Evolutionary conservation across 2,113 vertebrate species (phyloP).

Genomic region (Syngnathus typhle): DNA sequence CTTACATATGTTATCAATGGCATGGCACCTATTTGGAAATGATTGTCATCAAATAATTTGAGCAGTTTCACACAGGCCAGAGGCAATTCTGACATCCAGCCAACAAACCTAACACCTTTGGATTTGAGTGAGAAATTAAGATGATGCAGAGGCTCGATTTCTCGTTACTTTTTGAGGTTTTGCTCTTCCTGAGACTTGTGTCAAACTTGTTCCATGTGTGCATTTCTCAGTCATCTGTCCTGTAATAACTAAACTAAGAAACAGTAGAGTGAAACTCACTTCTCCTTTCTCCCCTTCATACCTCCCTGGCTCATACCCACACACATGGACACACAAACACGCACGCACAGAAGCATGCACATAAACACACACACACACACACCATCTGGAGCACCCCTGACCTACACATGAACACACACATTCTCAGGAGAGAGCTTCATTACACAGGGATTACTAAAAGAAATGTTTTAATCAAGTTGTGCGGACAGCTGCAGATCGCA

Average conservation of each 20-base stretch:
- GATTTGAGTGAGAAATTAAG: constrained; percentile 11
- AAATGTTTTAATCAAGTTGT: constrained; percentile 72
- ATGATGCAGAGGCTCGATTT: constrained; percentile 10
- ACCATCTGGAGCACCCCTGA: constrained; percentile 56
- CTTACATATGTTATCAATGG: not conserved
- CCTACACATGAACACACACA: constrained; percentile 24
- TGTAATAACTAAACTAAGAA: constrained; percentile 43
- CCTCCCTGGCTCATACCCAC: constrained; percentile 5
- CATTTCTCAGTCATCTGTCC: constrained; percentile 52
- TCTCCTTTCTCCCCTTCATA: constrained; percentile 11
- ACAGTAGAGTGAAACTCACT: constrained; percentile 32
- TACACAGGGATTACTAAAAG: constrained; percentile 69
- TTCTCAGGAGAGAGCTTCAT: constrained; percentile 68
- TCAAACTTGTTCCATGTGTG: constrained; percentile 55
- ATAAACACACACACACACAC: not conserved
- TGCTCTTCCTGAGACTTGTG: constrained; percentile 25
- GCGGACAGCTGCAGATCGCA: constrained; percentile 66
- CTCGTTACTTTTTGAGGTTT: constrained; percentile 27
- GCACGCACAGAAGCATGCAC: constrained; percentile 22
- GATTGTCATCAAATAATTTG: not conserved
- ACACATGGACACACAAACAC: constrained; percentile 39
- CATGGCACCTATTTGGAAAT: not conserved
- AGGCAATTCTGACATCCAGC: constrained; percentile 5
- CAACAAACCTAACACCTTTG: constrained; percentile 4
- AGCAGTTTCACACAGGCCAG: not conserved